Evolutionary conservation across 2,797 vertebrate species (phyloP).

Genomic region (Mionectes olivaceus): DNA sequence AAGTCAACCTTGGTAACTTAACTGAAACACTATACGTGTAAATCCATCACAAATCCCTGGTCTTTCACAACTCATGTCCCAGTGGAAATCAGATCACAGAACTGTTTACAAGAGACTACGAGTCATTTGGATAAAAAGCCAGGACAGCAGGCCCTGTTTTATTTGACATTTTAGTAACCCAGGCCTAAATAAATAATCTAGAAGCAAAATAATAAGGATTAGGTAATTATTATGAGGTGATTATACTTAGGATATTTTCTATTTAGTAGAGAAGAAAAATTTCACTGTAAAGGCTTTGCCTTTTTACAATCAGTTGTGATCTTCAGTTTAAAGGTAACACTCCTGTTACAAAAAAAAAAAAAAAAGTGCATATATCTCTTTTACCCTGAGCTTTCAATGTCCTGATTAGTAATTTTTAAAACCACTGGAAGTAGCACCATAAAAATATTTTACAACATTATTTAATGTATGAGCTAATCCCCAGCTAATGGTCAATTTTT

Average conservation of each 20-base stretch:
- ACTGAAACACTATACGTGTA: constrained; percentile 97
- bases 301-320: constrained; percentile 64
- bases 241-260: constrained; percentile 75
- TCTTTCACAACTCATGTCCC: constrained; percentile 86
- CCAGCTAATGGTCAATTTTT: constrained; percentile 49
- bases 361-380: neutral
- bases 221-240: constrained; percentile 84
- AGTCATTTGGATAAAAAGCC: constrained; percentile 90
- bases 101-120: constrained; percentile 89
- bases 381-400: constrained; percentile 38
- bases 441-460: constrained; percentile 45
- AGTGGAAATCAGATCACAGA: constrained; percentile 91
- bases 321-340: constrained; percentile 70
- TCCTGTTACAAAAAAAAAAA: constrained; percentile 37
- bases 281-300: constrained; percentile 62
- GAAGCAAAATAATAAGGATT: constrained; percentile 82
- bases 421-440: neutral
- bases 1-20: constrained; percentile 87
- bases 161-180: constrained; percentile 85
- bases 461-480: constrained; percentile 63
- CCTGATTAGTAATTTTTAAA: constrained; percentile 38
- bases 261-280: constrained; percentile 62
- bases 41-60: constrained; percentile 92
- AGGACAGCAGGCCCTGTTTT: constrained; percentile 81
- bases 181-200: constrained; percentile 83